Conservation (phyloP, 2,113 vertebrate species). For the Willisornis vidua region DNA sequence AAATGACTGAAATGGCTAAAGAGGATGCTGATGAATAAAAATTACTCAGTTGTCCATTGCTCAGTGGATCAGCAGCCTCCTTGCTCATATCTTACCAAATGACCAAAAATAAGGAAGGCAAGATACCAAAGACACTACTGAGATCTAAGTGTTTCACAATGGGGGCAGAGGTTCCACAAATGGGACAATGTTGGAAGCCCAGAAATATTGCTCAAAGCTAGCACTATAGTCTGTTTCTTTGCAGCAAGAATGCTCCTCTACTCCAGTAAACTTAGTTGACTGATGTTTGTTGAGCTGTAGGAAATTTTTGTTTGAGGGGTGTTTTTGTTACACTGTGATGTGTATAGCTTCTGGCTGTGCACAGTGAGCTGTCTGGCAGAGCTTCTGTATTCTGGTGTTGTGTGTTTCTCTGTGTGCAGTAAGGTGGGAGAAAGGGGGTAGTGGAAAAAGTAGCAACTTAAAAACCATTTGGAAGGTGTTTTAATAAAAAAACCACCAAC, state of each 20-base stretch:
- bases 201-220: not conserved
- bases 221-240: not conserved
- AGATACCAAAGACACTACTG: accelerated
- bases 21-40: not conserved
- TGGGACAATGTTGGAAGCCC: not conserved
- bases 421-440: not conserved
- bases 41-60: not conserved
- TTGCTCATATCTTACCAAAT: not conserved
- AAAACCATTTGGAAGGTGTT: not conserved
- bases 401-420: not conserved
- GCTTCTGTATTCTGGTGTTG: not conserved
- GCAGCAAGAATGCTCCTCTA: not conserved
- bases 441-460: not conserved
- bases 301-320: not conserved
- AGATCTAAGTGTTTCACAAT: not conserved
- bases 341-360: not conserved
- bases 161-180: no score
- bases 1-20: not conserved
- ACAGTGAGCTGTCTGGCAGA: not conserved
- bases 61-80: not conserved
- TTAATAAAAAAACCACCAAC: not conserved
- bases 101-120: not conserved
- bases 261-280: not conserved
- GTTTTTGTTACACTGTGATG: accelerated
- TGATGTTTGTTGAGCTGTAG: not conserved